Base-by-base conservation (phyloP, 2,113 vertebrate species). In the Bubalus kerabau region DNA sequence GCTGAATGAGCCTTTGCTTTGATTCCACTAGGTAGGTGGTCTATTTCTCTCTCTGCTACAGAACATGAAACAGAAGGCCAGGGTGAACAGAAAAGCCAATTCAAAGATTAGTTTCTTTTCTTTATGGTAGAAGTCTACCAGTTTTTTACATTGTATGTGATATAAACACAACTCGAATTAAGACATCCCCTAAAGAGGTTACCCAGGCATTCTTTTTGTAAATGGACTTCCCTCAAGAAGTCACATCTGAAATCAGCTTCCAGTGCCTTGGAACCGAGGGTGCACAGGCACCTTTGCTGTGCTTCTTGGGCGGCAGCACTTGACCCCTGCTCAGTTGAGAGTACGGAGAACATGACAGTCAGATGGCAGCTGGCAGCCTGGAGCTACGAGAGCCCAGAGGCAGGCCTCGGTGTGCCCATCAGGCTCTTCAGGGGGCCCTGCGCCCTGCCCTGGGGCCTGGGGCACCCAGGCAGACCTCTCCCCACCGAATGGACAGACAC, bases 281-380 rank as follows among this genome's bases (percentile, higher is more conserved):
- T 84, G 67, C 26, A 56, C 36, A 7, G 36, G n/a, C 32, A 0
- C 19, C 26, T 60, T 23, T 4, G 43, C n/a, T 46, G 60, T 54
- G 52, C 23, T 82, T 57, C 78, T 28, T 5, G 43, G 89, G 80
- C 50, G 50, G 2, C 52, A 16, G 57, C 52, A 54, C 54, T 19
- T 13, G 24, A 1, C 60, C 2, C 16, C 59, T n/a, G 28, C 36
- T 43, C 9, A 0, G 3, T 1, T 40, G 23, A 46, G 21, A 0
- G 2, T 10, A 15, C 62, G 32, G 43, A 74, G 36, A 90, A 32
- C 12, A 6, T 11, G 21, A 3, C 30, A 80, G 4, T 32, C 62
- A 23, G 13, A 23, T 24, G 76, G 40, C 32, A 54, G n/a, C 8
- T 56, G 46, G 24, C 14, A 10, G 40, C 56, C 26, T 30, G 46